phyloP scores from a whole-genome alignment of 2,797 vertebrate species.

The Clarias platycephalus region DNA sequence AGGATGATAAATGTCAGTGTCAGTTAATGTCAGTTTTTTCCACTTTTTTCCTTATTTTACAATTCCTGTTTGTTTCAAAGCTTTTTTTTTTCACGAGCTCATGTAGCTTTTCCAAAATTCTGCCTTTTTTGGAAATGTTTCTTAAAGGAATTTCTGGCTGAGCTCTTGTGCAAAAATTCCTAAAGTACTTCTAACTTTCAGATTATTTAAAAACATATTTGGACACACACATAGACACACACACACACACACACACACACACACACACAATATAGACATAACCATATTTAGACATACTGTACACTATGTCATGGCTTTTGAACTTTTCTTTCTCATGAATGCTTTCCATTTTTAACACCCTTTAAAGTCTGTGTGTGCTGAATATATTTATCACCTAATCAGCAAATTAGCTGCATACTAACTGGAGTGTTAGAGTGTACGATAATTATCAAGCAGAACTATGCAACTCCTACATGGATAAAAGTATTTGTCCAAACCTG shows the following conservation, averaged over 20 bases:
- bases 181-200: background rate
- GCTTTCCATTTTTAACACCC: background rate
- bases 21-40: background rate
- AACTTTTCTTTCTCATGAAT: background rate
- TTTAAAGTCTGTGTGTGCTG: background rate
- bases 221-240: too few relatives aligned
- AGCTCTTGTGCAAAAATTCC: background rate
- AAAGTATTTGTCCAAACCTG: too few relatives aligned
- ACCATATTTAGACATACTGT: conserved; percentile 1
- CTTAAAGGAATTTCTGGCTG: conserved; percentile 10
- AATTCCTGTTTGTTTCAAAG: conserved; percentile 19
- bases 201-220: background rate
- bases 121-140: conserved; percentile 15
- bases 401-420: background rate
- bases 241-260: background rate
- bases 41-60: background rate
- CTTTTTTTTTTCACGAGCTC: conserved; percentile 41
- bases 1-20: conserved; percentile 4
- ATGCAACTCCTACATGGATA: too few relatives aligned
- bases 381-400: background rate
- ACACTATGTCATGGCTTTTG: background rate
- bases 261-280: background rate
- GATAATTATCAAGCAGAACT: background rate
- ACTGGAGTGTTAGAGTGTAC: background rate
- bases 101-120: background rate